A percentile compares a stretch with the other conserved stretches of the same genome.
Evolutionary conservation across 2,113 vertebrate genomes (phyloP).

Genomic region (Nothobranchius furzeri): DNA sequence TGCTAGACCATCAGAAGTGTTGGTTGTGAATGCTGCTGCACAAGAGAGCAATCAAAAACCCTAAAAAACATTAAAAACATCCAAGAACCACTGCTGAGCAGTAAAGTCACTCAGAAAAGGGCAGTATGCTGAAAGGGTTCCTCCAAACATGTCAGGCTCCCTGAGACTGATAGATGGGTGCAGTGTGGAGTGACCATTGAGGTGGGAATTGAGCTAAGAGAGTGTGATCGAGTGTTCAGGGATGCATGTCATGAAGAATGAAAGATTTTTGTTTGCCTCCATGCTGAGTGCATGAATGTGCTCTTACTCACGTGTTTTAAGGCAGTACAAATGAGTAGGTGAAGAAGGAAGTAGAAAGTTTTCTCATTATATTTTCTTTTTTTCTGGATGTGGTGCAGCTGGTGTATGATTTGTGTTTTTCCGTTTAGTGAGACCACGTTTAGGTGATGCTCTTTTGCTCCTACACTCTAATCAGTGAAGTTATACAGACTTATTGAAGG

Average conservation of each 20-base stretch:
- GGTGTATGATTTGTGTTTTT: background rate
- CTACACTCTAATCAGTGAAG: no score
- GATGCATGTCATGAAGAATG: background rate
- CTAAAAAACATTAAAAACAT: background rate
- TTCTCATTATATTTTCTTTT: background rate
- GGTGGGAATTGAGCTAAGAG: background rate
- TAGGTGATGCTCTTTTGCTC: no score
- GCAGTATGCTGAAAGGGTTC: background rate
- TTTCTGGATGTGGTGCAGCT: background rate
- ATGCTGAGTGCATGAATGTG: background rate
- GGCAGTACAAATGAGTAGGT: background rate
- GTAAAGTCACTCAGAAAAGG: background rate
- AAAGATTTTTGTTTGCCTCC: background rate
- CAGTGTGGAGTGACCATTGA: no score
- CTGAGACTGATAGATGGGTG: background rate
- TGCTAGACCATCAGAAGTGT: background rate
- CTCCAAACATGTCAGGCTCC: background rate
- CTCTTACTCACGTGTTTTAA: background rate
- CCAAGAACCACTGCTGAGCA: background rate
- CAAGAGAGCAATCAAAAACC: background rate
- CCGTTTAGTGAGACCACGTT: no score
- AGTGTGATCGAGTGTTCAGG: background rate
- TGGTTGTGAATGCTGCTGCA: background rate
- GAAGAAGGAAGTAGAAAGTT: background rate
- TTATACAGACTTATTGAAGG: no score